phyloP scores from a whole-genome alignment of 2,113 vertebrate genomes.

The Gulo gulo region DNA sequence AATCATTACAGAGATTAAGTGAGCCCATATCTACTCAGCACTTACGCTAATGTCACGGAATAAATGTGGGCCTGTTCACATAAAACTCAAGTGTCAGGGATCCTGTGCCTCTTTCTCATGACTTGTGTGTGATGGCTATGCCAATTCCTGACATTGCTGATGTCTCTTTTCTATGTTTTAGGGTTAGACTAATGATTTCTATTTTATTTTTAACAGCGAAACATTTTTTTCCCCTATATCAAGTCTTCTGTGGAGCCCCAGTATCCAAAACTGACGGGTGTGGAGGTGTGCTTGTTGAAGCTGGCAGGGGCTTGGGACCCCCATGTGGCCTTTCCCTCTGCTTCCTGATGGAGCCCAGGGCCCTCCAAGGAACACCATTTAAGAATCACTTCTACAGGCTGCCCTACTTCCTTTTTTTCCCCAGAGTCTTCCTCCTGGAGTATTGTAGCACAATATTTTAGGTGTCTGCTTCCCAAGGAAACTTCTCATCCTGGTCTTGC shows the following conservation, averaged over 20 bases:
- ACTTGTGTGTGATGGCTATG: not conserved
- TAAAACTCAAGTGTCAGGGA: fast-evolving
- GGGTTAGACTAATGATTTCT: not conserved
- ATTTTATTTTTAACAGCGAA: not conserved
- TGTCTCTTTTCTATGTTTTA: not conserved
- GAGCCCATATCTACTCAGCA: not conserved
- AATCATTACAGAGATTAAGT: not conserved
- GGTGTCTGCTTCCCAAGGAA: not conserved
- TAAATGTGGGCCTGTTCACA: not conserved
- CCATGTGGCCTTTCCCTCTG: too few species aligned
- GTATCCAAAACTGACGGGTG: not conserved
- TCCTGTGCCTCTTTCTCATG: not conserved
- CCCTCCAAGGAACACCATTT: not conserved
- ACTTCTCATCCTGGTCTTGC: not conserved
- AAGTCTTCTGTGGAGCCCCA: not conserved
- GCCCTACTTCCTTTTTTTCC: not conserved
- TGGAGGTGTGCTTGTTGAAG: not conserved
- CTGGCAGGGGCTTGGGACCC: not conserved
- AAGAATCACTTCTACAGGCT: not conserved
- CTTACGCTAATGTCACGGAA: not conserved
- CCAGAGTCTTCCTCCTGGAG: not conserved
- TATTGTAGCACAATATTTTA: too few species aligned
- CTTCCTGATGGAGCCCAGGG: not conserved
- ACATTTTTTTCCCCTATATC: not conserved
- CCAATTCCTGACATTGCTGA: not conserved